Evolutionary conservation across 2,888 invertebrate genomes (phyloP).

Genomic region (Strigamia crassipes): DNA sequence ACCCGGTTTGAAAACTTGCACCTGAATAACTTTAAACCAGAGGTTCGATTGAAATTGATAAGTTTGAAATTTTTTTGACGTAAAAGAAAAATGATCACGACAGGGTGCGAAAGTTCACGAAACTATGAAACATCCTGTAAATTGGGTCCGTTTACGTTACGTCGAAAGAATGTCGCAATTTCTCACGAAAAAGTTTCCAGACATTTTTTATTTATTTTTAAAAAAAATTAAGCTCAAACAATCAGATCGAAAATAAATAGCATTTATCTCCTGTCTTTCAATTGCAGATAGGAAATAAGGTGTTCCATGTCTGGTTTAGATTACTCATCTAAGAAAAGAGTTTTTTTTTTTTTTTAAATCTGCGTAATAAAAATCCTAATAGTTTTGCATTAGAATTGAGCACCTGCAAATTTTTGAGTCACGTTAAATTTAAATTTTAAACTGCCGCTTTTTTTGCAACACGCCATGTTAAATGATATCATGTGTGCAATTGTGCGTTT

Average conservation of each 20-base stretch:
- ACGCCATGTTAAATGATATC: too few relatives aligned
- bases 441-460: too few relatives aligned
- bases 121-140: background rate
- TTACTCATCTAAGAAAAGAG: too few relatives aligned
- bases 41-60: background rate
- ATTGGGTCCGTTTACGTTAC: background rate
- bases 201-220: background rate
- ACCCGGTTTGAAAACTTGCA: background rate
- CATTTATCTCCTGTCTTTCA: background rate
- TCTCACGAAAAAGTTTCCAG: background rate
- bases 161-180: background rate
- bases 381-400: too few relatives aligned
- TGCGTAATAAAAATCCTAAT: too few relatives aligned
- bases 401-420: too few relatives aligned
- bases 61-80: background rate
- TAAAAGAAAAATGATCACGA: constrained; percentile 10
- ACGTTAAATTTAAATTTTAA: too few relatives aligned
- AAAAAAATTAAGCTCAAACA: background rate
- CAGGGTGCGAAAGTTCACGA: background rate
- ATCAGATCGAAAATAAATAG: background rate
- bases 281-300: background rate
- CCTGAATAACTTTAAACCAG: constrained; percentile 1
- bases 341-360: too few relatives aligned
- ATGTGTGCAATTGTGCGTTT: too few relatives aligned
- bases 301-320: too few relatives aligned